These are phyloP conservation scores for Acleris holmiana DNA, from an alignment of 2,888 invertebrate genomes.

Conservation along the genomic window DNA sequence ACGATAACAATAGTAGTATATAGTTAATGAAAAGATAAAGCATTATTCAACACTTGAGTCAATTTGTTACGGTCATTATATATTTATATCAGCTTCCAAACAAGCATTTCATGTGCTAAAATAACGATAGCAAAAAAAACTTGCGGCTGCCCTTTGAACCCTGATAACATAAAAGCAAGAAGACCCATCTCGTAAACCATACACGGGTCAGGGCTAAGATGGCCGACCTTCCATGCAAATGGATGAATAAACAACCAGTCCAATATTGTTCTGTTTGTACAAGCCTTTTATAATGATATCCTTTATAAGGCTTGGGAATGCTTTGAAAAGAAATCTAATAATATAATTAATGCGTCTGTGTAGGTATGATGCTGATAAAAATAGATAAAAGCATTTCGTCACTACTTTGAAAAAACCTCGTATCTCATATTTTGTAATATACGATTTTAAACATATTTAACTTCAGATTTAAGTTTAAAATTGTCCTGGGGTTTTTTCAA, in stretches of 20 bases:
- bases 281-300: conserved; percentile 16
- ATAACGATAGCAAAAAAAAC: background rate
- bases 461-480: too few relatives aligned
- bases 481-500: too few relatives aligned
- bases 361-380: background rate
- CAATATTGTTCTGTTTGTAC: conserved; percentile 18
- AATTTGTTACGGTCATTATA: too few relatives aligned
- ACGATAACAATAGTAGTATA: too few relatives aligned
- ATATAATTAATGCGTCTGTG: background rate
- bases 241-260: conserved; percentile 19
- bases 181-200: conserved; percentile 20
- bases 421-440: too few relatives aligned
- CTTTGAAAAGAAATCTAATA: background rate
- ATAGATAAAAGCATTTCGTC: background rate
- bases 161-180: conserved; percentile 21
- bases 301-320: conserved; percentile 1
- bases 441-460: too few relatives aligned
- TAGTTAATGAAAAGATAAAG: too few relatives aligned
- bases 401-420: too few relatives aligned
- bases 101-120: too few relatives aligned
- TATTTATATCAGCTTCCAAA: too few relatives aligned
- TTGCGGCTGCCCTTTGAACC: background rate
- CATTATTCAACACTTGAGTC: too few relatives aligned
- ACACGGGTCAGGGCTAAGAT: conserved; percentile 21
- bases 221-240: conserved; percentile 22